Evolutionary conservation across 2,888 invertebrate species (phyloP), one percentile per base, ranked within the genome.

Genomic region (Slavum lentiscoides): DNA sequence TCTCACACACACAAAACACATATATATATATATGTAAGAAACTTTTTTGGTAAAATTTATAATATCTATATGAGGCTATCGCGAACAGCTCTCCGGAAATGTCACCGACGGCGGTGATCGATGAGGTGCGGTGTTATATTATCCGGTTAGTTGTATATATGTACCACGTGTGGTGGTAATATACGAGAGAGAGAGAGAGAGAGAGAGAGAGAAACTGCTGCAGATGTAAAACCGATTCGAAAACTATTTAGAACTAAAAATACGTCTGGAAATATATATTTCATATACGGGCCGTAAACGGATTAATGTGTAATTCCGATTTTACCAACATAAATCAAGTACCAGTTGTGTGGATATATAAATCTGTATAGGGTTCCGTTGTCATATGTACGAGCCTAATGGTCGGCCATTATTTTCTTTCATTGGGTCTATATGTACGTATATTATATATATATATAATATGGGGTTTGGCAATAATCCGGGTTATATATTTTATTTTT

Each of bases 221-320:
- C 68, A 68, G 75, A 68, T 59, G 75, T 76, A 59, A 76, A 68
- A 76, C 59, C 75, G 67, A 76, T 76, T 59, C 59, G 59, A 76
- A 75, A 75, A 75, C 66, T 39, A 74, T 74, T 21, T 55, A 21
- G 55, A 43, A 67, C 58, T 76, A 67, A 73, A 70, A 68, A 68
- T 49, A 76, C 68, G 68, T 76, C 68, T 68, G 59, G 68, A 76
- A 67, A 49, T 49, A 49, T 13, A 49, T 49, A 43, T 30, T 30
- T 30, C 30, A 49, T 15, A 15, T 49, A 68, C 6, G 49, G 59
- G 49, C 59, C 68, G 68, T 76, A 76, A 76, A 76, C 58, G 67
- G 59, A 76, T 67, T 59, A 76, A 76, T 70, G 70, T 77, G 59
- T 77, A 77, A 70, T 69, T 77, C 70, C 77, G 21, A 70, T 77